Base-by-base conservation (phyloP, 2,888 invertebrate species). In the Tetheella fluctuosa region DNA sequence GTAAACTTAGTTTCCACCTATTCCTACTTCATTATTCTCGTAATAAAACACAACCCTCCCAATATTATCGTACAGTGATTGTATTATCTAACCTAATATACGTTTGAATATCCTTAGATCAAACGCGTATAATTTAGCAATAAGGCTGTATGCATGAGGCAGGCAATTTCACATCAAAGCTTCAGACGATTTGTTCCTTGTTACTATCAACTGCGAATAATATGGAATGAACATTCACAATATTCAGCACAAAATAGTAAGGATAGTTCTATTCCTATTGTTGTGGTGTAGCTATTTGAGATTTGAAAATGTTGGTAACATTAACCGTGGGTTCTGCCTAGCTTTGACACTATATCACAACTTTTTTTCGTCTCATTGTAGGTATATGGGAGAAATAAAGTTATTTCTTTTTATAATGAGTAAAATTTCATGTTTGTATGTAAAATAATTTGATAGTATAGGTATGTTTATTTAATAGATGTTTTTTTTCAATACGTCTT, bases 101-200 rank as follows among this genome's bases (percentile, higher is more conserved):
- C 20, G 20, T 48, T 48, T 48, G 48, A 48, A 20, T 20, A 48
- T 48, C 48, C 20, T 48, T 48, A 48, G 20, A 48, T 48, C 48
- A 48, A 48, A 48, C 48, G 48, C 48, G 48, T 48, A 48, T 48
- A 48, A 48, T 48, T 48, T 20, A 48, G 48, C 48, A 48, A 48
- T 48, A 48, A 48, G 17, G 48, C 20, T 48, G 20, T 7, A 48
- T 48, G 48, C 4, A 39, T 48, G 48, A 48, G 48, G 7, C 20
- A 10, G 48, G 62, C 54, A 62, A 62, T 58, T 59, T 62, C 39
- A 59, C 59, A 59, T 64, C 65, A 60, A 66, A 64, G 59, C n/a
- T 7, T 28, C 30, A 12, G 25, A 20, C 54, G 25, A 10, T 48
- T 48, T 48, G 48, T 48, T 48, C 20, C 48, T 20, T 10, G 48